Evolutionary conservation across 2,888 invertebrate species (phyloP), one percentile per base, ranked within the genome.

Genomic region (Terebella lapidaria): DNA sequence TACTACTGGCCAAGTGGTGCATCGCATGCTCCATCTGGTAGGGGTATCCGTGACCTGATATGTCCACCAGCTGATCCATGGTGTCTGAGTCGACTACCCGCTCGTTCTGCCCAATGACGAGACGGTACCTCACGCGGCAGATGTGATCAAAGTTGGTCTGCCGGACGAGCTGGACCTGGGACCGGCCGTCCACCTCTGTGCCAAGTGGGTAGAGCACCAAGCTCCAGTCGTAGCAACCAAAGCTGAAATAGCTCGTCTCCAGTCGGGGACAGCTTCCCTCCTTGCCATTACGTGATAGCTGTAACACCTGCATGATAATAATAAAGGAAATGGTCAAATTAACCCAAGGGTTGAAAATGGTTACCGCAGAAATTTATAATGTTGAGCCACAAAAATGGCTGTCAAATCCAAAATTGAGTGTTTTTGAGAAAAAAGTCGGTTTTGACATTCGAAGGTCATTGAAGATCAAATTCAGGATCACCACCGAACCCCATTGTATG

Each of bases 161-260:
- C 56, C 90, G 84, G 72, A 87, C 86, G 45, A 91, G 74, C 58
- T 76, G 76, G 3, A 83, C 71, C 71, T 70, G 72, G 76, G 83
- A 68, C 62, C 71, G 74, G 25, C 73, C 79, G 28, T 77, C 72
- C 1, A 69, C 59, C 15, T 70, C 70, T 22, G 74, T 73, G 2
- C 75, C 75, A 56, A 68, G 72, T 0, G 76, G 75, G 60, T 73
- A 75, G 28, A 82, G 68, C 3, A 74, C 74, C 2, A 90, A 83
- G 71, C 88, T 89, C 91, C 91, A 91, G 74, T 91, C 90, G 77
- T 89, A 90, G 28, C 89, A 87, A 5, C 90, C 90, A 76, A 89
- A 91, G 0, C 87, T 86, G 78, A 91, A 90, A 72, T 86, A 87
- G n/a, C 84, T 82, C 1, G 87, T 86, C 73, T 88, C 88, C 57